Base-by-base conservation (phyloP, 1,140 invertebrate species). In the Tetragonula clypearis region DNA sequence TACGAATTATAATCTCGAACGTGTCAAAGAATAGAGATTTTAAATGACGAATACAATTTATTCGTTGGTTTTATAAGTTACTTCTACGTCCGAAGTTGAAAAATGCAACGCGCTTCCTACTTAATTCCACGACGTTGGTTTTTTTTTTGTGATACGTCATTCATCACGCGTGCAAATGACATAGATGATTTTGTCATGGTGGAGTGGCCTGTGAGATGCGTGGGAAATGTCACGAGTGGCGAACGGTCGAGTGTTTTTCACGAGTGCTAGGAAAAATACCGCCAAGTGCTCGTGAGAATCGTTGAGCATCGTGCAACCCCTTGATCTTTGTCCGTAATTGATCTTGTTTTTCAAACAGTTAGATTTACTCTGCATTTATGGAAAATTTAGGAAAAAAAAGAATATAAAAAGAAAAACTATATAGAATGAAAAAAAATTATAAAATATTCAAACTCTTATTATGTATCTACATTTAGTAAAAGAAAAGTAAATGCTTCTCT, bases 241-340 rank as follows among this genome's bases (percentile, higher is more conserved):
- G 6, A 58, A 75, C 53, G 35, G 5, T 9, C 11, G 0, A 26
- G 60, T n/a, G 71, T 26, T 87, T 84, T 87, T 55, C 71, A 87
- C 83, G 58, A 49, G 66, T 26, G 75, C 15, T 1, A 58, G 60
- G 80, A 74, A 66, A 82, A 56, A 41, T 55, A 35, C 15, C 49
- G 23, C 4, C 15, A 15, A 53, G 11, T 68, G n/a, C 21, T 30
- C 82, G 82, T 84, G 82, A 84, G 82, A 84, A 84, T 72, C 75
- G 62, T 62, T 21, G 65, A 71, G n/a, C 78, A 49, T 72, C 79
- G 68, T 35, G 9, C 35, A 14, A 76, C 53, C 30, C 12, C 21
- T 17, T 15, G 41, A 8, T 15, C 12, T 9, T 53, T n/a, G 14
- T 2, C 41, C n/a, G 2, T 26, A 49, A 21, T 8, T n/a, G 66